Base-by-base conservation (phyloP, 2,113 vertebrate species). In the Alosa alosa region DNA sequence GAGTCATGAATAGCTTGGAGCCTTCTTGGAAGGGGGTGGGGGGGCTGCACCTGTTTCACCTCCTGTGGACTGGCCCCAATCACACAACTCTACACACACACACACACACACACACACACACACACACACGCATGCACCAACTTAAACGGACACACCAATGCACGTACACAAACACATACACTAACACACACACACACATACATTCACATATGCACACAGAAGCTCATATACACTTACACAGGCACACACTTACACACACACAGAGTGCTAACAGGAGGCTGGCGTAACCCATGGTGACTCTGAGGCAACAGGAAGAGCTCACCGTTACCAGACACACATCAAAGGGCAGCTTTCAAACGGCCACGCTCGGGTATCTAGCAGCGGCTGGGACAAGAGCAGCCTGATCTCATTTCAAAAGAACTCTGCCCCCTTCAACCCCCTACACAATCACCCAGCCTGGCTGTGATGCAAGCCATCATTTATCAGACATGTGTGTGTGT, bases 391-490 rank as follows among this genome's bases (percentile, higher is more conserved):
- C 22, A 68, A 31, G 60, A 31, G 60, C 60, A 10, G 60, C 60
- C 60, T 68, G 60, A 68, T 68, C 60, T 68, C 60, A 68, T 68
- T 68, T 68, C 60, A 68, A 68, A 68, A 68, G 60, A 68, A 68
- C 60, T 68, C 60, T 25, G 25, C 60, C 60, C n/a, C n/a, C n/a
- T n/a, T 22, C 55, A 17, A 57, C 55, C 55, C 20, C n/a, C n/a
- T 4, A 22, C 25, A 25, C n/a, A 22, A 68, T 17, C 52, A 55
- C 52, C 52, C 25, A 68, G 22, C 60, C 25, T 6, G 25, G 60
- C 25, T 68, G 60, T 68, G 60, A 68, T 68, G 60, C 60, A 68
- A 68, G 60, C 20, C 60, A 68, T 68, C 60, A 68, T 68, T 68
- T 68, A 68, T 68, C 60, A 68, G 22, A 68, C 20, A 68, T 68